Base-by-base conservation (phyloP, 2,113 vertebrate species). In the Plecotus auritus region DNA sequence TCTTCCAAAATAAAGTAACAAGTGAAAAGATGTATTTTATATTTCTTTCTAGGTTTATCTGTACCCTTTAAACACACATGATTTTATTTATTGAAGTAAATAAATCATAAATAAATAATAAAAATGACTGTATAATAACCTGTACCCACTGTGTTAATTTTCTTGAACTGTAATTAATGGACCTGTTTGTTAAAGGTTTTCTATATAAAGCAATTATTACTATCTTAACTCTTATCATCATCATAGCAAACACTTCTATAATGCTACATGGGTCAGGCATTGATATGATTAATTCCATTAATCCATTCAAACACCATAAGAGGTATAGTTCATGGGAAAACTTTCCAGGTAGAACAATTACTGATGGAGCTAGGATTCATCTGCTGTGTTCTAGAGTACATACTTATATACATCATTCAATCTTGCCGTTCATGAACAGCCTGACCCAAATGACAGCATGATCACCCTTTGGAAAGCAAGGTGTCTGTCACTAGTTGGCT, bases 371-470 rank as follows among this genome's bases (percentile, higher is more conserved):
- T 47, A 37, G 9, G 9, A 23, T 9, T 7, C 9, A 0, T 5
- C n/a, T 13, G 12, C 2, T 35, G 22, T 1, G 4, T 5, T 17
- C 28, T 47, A 4, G 14, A 22, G 42, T 11, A 2, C 16, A 4
- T 35, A 11, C 9, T 2, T 2, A 0, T 4, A 4, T 5, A 51
- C 7, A 2, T 35, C 23, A 2, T 10, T 16, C 1, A 5, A 6
- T 1, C 18, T 37, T 67, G 12, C 28, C 26, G 26, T 45, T 35
- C 2, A 0, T 32, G 13, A 14, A 3, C 16, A 78, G 37, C 26
- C 9, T 28, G 20, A n/a, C n/a, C 10, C 40, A 35, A 30, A 3
- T 4, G 3, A n/a, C 9, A 7, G 9, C 20, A 35, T 4, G 0
- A 10, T 30, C 28, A 73, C 3, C 61, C 49, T 73, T 32, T 3